phyloP scores from a whole-genome alignment of 2,113 vertebrate genomes.

The Cyprinodon brontotheroides region DNA sequence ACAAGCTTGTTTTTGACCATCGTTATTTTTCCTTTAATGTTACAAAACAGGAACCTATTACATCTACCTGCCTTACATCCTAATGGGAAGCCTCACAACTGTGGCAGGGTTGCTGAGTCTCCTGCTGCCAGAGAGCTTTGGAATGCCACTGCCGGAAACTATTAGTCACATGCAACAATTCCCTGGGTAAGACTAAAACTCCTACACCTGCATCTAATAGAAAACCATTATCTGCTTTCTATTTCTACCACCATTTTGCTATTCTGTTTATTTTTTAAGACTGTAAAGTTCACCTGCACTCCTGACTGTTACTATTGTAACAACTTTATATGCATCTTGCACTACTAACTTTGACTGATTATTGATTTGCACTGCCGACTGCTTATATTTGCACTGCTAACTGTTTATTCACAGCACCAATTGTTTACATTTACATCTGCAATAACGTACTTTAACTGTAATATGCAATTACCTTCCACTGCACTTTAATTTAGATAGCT shows the following conservation, averaged over 20 bases:
- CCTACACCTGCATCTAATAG: not conserved
- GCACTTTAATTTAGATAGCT: too few species aligned
- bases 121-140: slow-evolving; percentile 88
- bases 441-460: too few species aligned
- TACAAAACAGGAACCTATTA: slow-evolving; percentile 83
- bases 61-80: slow-evolving; percentile 84
- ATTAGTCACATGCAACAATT: slow-evolving; percentile 86
- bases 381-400: too few species aligned
- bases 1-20: slow-evolving; percentile 21
- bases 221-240: not conserved
- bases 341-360: too few species aligned
- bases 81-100: slow-evolving; percentile 87
- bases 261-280: too few species aligned
- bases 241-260: not conserved
- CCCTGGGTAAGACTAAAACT: slow-evolving; percentile 79
- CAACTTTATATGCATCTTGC: too few species aligned
- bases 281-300: too few species aligned
- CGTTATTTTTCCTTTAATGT: slow-evolving; percentile 12
- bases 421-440: too few species aligned
- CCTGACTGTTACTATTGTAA: too few species aligned
- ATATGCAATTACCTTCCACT: too few species aligned
- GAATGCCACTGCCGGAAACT: slow-evolving; percentile 85
- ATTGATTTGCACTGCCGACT: too few species aligned
- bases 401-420: too few species aligned
- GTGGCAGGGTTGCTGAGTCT: slow-evolving; percentile 87